Evolutionary conservation across 2,888 invertebrate genomes (phyloP).

Genomic region (Tenthredo amoena): DNA sequence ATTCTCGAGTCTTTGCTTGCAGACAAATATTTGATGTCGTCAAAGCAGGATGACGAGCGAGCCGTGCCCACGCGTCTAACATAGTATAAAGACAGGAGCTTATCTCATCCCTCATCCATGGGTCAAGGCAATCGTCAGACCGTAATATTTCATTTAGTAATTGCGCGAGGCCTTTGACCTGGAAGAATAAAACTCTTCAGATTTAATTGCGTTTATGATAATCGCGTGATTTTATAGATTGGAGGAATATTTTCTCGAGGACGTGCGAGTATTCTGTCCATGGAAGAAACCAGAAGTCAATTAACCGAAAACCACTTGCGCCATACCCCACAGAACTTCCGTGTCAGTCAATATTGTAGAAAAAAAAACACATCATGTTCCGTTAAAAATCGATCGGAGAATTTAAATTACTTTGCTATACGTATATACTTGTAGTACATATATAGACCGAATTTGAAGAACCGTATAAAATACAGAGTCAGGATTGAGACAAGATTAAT

Average conservation of each 20-base stretch:
- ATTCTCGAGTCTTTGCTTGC: constrained; percentile 5
- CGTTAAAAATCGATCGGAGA: constrained; percentile 2
- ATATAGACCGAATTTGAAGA: neutral
- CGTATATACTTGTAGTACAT: neutral
- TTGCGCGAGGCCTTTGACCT: constrained; percentile 2
- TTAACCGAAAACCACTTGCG: neutral
- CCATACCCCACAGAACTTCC: neutral
- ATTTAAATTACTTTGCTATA: neutral
- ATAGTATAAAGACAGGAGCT: neutral
- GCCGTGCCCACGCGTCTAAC: neutral
- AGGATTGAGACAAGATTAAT: neutral
- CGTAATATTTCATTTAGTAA: neutral
- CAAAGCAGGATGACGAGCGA: neutral
- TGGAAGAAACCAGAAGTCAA: constrained; percentile 35
- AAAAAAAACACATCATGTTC: neutral
- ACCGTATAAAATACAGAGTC: neutral
- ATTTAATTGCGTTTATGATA: neutral
- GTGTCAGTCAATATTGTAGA: neutral
- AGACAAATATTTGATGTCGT: constrained; percentile 34
- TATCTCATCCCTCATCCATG: neutral
- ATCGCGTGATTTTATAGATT: neutral
- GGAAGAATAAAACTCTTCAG: neutral
- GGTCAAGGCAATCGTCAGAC: neutral
- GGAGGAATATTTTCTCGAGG: neutral
- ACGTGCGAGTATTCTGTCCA: neutral